Base-by-base conservation (phyloP, 2,888 invertebrate species). In the Odontothrips loti region DNA sequence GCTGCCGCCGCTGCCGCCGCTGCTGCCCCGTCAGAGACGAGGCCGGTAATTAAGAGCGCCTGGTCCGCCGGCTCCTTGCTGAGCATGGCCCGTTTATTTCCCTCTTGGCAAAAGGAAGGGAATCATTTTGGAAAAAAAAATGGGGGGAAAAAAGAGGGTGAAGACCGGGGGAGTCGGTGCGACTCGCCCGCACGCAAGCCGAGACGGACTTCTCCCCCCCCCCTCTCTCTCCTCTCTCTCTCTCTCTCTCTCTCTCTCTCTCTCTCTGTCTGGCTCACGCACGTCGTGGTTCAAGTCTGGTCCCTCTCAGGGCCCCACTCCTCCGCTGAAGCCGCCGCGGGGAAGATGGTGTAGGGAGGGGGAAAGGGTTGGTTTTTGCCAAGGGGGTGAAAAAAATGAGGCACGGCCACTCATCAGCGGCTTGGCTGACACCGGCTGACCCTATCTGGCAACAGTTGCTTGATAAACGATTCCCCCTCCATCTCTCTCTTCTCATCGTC, bases 11-110 rank as follows among this genome's bases (percentile, higher is more conserved):
- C n/a, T n/a, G n/a, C n/a, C n/a, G n/a, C n/a, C n/a, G n/a, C n/a
- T n/a, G n/a, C n/a, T n/a, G n/a, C n/a, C n/a, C n/a, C n/a, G n/a
- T n/a, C n/a, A n/a, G n/a, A 43, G 34, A 43, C 34, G 34, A 43
- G 3, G 10, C 9, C 23, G 27, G 68, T 27, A 75, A 75, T 75
- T 75, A 75, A 75, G 68, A 75, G 68, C 68, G 68, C 27, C 23
- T 12, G 3, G 34, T 43, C 34, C 34, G 23, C 27, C 68, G 15
- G 58, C 58, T 17, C 68, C 68, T 27, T 75, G 68, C 68, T 75
- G 23, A 75, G 68, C 68, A 75, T 27, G 68, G 68, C 68, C 68
- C 27, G 23, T 75, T 75, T 27, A 75, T 75, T 75, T 75, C 68
- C 68, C 68, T 27, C 34, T 43, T 43, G 34, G 34, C 34, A 43